A percentile compares a stretch with the other conserved stretches of the same genome.
Evolutionary conservation across 2,113 vertebrate species (phyloP).

Genomic region (Ursus arctos): DNA sequence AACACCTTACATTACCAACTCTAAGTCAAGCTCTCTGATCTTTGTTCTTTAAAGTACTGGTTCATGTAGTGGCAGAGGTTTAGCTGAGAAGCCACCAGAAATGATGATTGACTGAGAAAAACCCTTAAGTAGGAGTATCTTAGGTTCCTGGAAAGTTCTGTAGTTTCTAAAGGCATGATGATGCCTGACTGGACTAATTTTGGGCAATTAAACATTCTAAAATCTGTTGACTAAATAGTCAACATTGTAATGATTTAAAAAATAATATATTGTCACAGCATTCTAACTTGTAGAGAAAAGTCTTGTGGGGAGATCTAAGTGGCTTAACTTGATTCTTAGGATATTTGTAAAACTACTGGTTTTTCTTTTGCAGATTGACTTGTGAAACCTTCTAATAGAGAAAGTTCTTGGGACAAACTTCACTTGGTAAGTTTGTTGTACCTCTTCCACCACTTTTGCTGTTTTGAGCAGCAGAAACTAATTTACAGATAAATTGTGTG

Average conservation of each 20-base stretch:
- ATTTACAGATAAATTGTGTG: neutral
- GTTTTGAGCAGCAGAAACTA: slow-evolving; percentile 26
- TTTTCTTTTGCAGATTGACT: slow-evolving; percentile 84
- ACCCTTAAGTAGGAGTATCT: neutral
- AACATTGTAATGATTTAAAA: slow-evolving; percentile 4
- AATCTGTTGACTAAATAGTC: neutral
- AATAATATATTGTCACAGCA: neutral
- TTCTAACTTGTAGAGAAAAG: neutral
- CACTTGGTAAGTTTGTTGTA: slow-evolving; percentile 82
- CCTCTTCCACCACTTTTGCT: neutral
- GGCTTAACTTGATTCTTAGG: neutral
- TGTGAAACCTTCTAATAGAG: slow-evolving; percentile 81
- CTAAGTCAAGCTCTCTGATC: neutral
- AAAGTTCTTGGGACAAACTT: slow-evolving; percentile 71
- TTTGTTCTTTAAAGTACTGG: slow-evolving; percentile 17
- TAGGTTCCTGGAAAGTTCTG: slow-evolving; percentile 15
- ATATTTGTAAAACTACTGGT: slow-evolving; percentile 50
- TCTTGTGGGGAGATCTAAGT: neutral
- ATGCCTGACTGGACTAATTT: neutral
- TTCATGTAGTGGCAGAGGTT: neutral
- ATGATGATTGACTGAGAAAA: neutral
- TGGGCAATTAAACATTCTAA: neutral
- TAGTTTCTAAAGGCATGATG: neutral
- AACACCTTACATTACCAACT: neutral
- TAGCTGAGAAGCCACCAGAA: neutral